Conservation (phyloP, 37 sponge, comb jelly and placozoan species). For the Mnemiopsis leidyi region DNA sequence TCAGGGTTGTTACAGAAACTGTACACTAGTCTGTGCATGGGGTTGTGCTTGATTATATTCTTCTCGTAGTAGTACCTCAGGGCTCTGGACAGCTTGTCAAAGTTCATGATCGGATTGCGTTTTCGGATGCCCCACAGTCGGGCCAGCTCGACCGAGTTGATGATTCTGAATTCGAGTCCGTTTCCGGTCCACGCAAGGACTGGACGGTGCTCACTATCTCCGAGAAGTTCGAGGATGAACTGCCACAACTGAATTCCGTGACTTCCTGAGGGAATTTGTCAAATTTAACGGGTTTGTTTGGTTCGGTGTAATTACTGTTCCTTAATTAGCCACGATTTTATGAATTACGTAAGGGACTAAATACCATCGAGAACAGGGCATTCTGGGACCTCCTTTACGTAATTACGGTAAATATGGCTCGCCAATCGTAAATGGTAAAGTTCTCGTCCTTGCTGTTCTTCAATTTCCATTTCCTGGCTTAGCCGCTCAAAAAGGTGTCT, state of each 20-base stretch:
- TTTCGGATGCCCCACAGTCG: slow-evolving; percentile 90
- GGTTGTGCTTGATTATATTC: slow-evolving; percentile 79
- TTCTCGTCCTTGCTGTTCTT: too few species aligned
- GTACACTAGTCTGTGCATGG: slow-evolving; percentile 33
- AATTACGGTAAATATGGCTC: too few species aligned
- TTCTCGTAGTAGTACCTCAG: slow-evolving; percentile 99
- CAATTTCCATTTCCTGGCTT: too few species aligned
- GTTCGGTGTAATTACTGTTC: too few species aligned
- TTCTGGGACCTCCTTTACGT: too few species aligned
- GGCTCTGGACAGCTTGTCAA: slow-evolving; percentile 96
- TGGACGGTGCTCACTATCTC: neutral
- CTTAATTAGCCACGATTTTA: too few species aligned
- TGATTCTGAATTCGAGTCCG: slow-evolving; percentile 49
- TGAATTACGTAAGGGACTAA: too few species aligned
- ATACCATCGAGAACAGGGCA: too few species aligned
- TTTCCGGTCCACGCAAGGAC: slow-evolving; percentile 13
- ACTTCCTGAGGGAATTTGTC: slow-evolving; percentile 29
- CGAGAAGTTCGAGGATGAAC: slow-evolving; percentile 45
- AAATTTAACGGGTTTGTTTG: too few species aligned
- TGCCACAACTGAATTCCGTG: slow-evolving; percentile 52
- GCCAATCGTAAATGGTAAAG: too few species aligned
- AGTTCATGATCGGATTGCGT: slow-evolving; percentile 95
- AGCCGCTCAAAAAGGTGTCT: too few species aligned
- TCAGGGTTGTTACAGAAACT: slow-evolving; percentile 40
- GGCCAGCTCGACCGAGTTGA: slow-evolving; percentile 87